phyloP scores from a whole-genome alignment of 2,113 vertebrate species.

The Acanthisitta chloris region DNA sequence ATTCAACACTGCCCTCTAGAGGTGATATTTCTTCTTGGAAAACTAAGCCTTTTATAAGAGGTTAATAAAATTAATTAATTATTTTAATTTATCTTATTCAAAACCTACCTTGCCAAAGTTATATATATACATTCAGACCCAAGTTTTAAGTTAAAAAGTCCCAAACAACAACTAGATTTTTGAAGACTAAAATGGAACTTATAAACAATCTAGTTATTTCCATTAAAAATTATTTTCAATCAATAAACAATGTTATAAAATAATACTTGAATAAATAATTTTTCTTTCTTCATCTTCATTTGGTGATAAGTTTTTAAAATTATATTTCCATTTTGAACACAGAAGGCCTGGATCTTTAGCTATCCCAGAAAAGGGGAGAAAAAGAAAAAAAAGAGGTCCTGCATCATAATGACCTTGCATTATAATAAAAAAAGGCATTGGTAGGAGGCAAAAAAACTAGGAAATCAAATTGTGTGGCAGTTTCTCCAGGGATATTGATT shows the following conservation, averaged over 20 bases:
- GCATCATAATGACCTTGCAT: neutral
- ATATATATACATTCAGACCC: neutral
- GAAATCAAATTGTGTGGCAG: neutral
- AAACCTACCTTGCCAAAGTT: neutral
- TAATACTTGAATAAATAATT: neutral
- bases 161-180: neutral
- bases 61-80: neutral
- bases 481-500: neutral
- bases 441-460: neutral
- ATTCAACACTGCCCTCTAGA: conserved; percentile 74
- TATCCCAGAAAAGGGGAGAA: fast-evolving
- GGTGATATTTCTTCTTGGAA: neutral
- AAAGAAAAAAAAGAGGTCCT: neutral
- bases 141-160: neutral
- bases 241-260: neutral
- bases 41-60: neutral
- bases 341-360: neutral
- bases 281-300: neutral
- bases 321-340: neutral
- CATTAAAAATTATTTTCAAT: neutral
- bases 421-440: neutral
- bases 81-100: neutral
- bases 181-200: neutral
- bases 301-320: neutral
- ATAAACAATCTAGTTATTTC: neutral